A percentile compares a stretch with the other conserved stretches of the same genome.
Conservation (phyloP, 2,888 invertebrate species). For the Cenopis cana region DNA sequence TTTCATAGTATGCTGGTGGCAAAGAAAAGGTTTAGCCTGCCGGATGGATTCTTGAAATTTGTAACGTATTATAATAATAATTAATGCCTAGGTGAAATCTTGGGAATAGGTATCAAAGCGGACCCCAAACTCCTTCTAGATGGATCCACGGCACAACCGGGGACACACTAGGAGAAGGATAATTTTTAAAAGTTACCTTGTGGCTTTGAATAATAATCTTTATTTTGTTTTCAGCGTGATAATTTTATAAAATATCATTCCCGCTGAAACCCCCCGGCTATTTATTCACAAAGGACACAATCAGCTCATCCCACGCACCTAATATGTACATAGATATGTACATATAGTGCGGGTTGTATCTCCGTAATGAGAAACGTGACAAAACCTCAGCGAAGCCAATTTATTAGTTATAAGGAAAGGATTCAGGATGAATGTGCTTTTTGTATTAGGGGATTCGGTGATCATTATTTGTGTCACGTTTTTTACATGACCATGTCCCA, state of each 20-base stretch:
- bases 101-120: too few species aligned
- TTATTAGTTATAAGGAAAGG: conserved; percentile 39
- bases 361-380: conserved; percentile 42
- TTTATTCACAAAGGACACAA: conserved; percentile 1
- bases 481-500: conserved; percentile 14
- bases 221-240: too few species aligned
- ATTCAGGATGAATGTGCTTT: conserved; percentile 6
- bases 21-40: too few species aligned
- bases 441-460: conserved; percentile 23
- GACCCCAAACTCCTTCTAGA: too few species aligned
- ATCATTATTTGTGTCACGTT: conserved; percentile 42
- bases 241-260: background rate
- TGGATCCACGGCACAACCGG: too few species aligned
- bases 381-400: conserved; percentile 25
- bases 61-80: too few species aligned
- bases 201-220: too few species aligned
- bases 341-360: background rate
- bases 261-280: background rate
- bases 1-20: too few species aligned
- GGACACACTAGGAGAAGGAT: too few species aligned
- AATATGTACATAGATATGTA: background rate
- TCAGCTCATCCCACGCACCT: background rate
- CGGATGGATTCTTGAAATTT: too few species aligned
- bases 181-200: too few species aligned
- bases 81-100: too few species aligned